Evolutionary conservation across 2,797 vertebrate genomes (phyloP).

Genomic region (Aldrovandia affinis): DNA sequence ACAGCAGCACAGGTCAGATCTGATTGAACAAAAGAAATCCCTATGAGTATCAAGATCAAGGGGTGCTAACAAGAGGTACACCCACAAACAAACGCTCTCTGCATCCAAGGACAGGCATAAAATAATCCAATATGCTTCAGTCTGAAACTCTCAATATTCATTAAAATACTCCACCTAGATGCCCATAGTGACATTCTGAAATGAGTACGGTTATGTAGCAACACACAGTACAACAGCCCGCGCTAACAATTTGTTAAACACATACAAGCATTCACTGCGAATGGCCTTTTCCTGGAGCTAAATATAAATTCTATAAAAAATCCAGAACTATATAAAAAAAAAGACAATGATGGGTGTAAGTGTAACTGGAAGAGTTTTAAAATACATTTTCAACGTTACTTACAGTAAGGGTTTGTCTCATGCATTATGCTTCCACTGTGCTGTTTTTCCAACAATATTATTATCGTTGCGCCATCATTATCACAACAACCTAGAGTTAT

Average conservation of each 20-base stretch:
- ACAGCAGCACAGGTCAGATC: constrained; percentile 24
- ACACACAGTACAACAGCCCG: neutral
- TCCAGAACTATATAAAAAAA: neutral
- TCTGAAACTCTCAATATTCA: neutral
- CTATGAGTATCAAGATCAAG: neutral
- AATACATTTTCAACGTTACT: neutral
- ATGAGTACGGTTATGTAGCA: neutral
- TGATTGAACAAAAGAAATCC: constrained; percentile 15
- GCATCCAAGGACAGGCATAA: neutral
- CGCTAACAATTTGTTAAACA: neutral
- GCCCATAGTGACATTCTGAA: neutral
- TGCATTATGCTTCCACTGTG: neutral
- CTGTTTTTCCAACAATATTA: neutral
- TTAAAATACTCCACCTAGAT: constrained; percentile 8
- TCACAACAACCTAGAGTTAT: neutral
- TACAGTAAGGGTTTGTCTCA: neutral
- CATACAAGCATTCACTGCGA: neutral
- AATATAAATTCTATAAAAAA: neutral
- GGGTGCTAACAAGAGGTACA: neutral
- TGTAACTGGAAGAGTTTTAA: neutral
- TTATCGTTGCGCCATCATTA: neutral
- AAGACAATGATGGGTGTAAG: neutral
- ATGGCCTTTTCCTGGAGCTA: neutral
- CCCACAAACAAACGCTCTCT: neutral
- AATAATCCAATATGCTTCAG: neutral